A percentile compares a stretch with the other conserved stretches of the same genome.
Conservation (phyloP, 2,797 vertebrate species). For the Karalla daura region DNA sequence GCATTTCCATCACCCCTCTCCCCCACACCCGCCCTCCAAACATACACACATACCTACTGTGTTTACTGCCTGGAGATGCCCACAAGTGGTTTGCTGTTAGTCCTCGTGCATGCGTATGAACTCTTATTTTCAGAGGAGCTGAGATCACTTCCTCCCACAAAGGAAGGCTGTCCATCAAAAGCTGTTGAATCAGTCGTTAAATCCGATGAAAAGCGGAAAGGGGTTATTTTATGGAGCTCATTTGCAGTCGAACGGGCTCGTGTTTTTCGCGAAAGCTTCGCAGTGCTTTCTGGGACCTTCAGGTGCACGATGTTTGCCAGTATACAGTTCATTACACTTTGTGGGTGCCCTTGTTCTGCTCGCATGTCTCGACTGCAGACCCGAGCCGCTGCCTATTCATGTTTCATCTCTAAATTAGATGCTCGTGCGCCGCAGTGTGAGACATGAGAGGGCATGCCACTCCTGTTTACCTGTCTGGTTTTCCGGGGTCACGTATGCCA, state of each 20-base stretch:
- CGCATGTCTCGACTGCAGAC: conserved; percentile 21
- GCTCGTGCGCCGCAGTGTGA: conserved; percentile 36
- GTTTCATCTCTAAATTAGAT: conserved; percentile 73
- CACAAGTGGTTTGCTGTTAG: conserved; percentile 65
- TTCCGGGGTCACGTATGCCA: conserved; percentile 67
- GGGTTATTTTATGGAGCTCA: conserved; percentile 26
- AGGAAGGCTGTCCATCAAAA: conserved; percentile 62
- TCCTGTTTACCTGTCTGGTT: conserved; percentile 77
- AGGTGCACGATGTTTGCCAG: conserved; percentile 1
- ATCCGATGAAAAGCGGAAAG: conserved; percentile 38
- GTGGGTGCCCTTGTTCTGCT: conserved; percentile 35
- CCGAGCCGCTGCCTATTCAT: conserved; percentile 48
- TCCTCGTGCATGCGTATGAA: conserved; percentile 49
- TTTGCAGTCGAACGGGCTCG: conserved; percentile 29
- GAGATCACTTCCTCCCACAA: conserved; percentile 61
- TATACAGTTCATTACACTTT: conserved; percentile 20
- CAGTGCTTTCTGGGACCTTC: conserved; percentile 15
- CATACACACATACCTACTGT: conserved; percentile 40
- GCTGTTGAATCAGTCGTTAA: conserved; percentile 40
- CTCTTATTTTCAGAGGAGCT: conserved; percentile 43
- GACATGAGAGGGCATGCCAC: conserved; percentile 71
- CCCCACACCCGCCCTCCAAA: conserved; percentile 57
- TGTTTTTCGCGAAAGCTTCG: not conserved
- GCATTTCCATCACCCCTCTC: conserved; percentile 72
- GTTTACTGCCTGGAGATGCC: conserved; percentile 44